A percentile compares a stretch with the other conserved stretches of the same genome.
phyloP scores from a whole-genome alignment of 2,888 invertebrate species.

The Euproctis similis region DNA sequence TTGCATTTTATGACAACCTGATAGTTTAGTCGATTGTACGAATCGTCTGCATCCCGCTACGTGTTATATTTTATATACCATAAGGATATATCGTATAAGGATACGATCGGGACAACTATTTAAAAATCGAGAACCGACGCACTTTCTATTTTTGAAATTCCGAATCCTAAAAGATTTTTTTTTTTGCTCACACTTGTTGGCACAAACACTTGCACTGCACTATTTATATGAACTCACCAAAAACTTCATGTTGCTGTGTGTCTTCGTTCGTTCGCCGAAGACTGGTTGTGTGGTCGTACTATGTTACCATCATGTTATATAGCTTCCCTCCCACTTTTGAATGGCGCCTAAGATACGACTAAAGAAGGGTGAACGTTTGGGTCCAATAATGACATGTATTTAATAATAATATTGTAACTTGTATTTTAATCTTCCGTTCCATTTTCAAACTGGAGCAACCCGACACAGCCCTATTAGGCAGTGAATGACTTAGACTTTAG shows the following conservation, averaged over 20 bases:
- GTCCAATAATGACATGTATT: slow-evolving; percentile 54
- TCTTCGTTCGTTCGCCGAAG: slow-evolving; percentile 67
- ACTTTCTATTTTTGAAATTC: slow-evolving; percentile 18
- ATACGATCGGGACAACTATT: no score
- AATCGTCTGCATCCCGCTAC: no score
- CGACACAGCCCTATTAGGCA: slow-evolving; percentile 11
- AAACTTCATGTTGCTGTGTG: slow-evolving; percentile 69
- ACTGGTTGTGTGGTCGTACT: slow-evolving; percentile 60
- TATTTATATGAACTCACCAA: slow-evolving; percentile 55
- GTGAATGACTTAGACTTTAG: no score
- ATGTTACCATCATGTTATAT: slow-evolving; percentile 50
- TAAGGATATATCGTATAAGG: no score
- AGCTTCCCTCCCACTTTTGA: slow-evolving; percentile 62
- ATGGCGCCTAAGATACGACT: slow-evolving; percentile 24
- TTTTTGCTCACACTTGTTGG: slow-evolving; percentile 19
- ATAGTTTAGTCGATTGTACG: no score
- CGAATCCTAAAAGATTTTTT: slow-evolving; percentile 12
- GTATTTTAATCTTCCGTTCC: slow-evolving; percentile 29
- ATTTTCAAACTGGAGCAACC: slow-evolving; percentile 21
- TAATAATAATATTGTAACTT: slow-evolving; percentile 49
- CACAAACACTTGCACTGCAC: slow-evolving; percentile 31
- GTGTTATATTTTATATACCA: no score
- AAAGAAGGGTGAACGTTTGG: slow-evolving; percentile 37
- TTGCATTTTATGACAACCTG: no score
- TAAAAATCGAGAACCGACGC: slow-evolving; percentile 6